Evolutionary conservation across 1,140 invertebrate species (phyloP), one percentile per base, ranked within the genome.

Genomic region (Drosophila novamexicana): DNA sequence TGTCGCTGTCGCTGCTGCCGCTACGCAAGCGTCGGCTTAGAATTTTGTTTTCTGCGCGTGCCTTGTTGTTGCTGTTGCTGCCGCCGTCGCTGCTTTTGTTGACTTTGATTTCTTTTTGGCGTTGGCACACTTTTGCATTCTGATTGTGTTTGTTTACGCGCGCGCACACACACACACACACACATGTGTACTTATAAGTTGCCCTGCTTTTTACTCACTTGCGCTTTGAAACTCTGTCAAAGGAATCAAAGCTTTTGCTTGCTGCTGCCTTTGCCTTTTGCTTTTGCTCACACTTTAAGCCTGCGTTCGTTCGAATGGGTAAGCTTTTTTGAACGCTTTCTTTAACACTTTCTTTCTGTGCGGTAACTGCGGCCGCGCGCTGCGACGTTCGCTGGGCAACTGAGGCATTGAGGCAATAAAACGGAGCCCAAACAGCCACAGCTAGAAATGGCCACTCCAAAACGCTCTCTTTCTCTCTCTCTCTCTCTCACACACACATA

Each of bases 71-170:
- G 40, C 36, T 61, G 9, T 7, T 50, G 44, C 52, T 47, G 12
- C 7, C 29, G 32, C 8, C 34, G 29, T 42, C 40, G n/a, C 45
- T 68, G 18, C 61, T 62, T 18, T 68, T 75, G 57, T 73, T 79
- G 54, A 56, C 54, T 74, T 80, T 88, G 79, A 83, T 88, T 88
- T 89, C 84, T 86, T 86, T 82, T 85, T 32, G 59, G 44, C 47
- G 61, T 66, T 85, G 83, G 83, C 83, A 88, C 84, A 88, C 69
- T 88, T 86, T 80, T 57, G 72, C 57, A 59, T 54, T 54, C 47
- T 68, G 12, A 14, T 54, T 64, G 54, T 50, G 16, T 62, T 56
- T 50, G 45, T 47, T 62, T 53, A 53, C 53, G 6, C 14, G 6
- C 7, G 0, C 10, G 36, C 57, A 18, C 42, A 61, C 58, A 34